Base-by-base conservation (phyloP, 2,797 vertebrate species). In the Chanos chanos region DNA sequence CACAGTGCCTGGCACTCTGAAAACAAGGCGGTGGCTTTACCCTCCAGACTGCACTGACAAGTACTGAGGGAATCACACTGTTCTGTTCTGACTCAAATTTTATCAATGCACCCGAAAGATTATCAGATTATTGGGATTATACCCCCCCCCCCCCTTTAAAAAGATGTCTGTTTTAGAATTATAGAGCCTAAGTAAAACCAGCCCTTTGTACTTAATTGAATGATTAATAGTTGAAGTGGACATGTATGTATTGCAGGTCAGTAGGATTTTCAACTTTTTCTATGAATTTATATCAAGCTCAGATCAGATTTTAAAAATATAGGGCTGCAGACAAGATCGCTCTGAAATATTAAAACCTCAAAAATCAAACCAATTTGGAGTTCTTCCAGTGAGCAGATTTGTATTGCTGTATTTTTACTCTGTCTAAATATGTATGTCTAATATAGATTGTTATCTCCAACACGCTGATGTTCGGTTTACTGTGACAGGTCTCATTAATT, bases 71-170 rank as follows among this genome's bases (percentile, higher is more conserved):
- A 50, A 59, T 59, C 45, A 21, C 28, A 71, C 64, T n/a, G 41
- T 63, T 53, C 68, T 75, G 68, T 25, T 64, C 60, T 16, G 34
- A 16, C 56, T 70, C 69, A 77, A 71, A 73, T 77, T 68, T 77
- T 81, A 77, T 80, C 72, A 76, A 64, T 72, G 68, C 65, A 66
- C 66, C 72, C 59, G 13, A 37, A 33, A 62, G 79, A 82, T 83
- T 78, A 81, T 44, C 47, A 70, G 66, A 68, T 55, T 63, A 60
- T 59, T 41, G 4, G 30, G 49, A 66, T 63, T 47, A 36, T 54
- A 62, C 9, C 2, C 8, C 1, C 13, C 28, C 40, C 27, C 40
- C 51, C 31, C 24, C 22, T 4, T 12, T 5, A 1, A 21, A 4
- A 5, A 54, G 47, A 47, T 34, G 21, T 51, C 39, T 34, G n/a